phyloP scores from a whole-genome alignment of 2,113 vertebrate genomes.

The Emberiza fucata region DNA sequence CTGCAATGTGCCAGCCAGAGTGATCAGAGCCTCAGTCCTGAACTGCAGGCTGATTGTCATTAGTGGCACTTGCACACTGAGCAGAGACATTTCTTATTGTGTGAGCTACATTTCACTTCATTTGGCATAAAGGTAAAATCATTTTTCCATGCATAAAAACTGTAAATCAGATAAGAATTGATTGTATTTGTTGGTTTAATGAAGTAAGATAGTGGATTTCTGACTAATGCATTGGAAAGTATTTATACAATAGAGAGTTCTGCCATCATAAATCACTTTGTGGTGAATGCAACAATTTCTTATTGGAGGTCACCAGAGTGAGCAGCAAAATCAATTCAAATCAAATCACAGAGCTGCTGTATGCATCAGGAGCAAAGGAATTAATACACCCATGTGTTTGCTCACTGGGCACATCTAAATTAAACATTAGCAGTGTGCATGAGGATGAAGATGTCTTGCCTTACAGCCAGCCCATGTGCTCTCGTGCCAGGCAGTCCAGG shows the following conservation, averaged over 20 bases:
- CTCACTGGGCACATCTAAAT: not conserved
- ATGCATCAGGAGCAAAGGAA: conserved; percentile 16
- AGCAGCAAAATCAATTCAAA: conserved; percentile 59
- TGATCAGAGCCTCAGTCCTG: not conserved
- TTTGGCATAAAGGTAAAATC: conserved; percentile 17
- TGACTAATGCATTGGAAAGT: conserved; percentile 51
- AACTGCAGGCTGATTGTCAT: not conserved
- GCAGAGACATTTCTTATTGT: not conserved
- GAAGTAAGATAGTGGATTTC: conserved; percentile 52
- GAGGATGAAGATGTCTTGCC: not conserved
- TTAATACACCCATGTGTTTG: not conserved
- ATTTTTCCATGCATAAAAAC: not conserved
- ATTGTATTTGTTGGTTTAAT: conserved; percentile 67
- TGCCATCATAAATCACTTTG: conserved; percentile 44
- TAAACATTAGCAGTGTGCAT: not conserved
- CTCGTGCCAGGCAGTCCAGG: not conserved
- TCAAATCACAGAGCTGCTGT: conserved; percentile 28
- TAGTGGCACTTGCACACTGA: not conserved
- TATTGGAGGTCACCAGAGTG: conserved; percentile 37
- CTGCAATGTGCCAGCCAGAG: not conserved
- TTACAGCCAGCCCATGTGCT: not conserved
- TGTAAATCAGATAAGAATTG: conserved; percentile 47
- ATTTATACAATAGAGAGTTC: conserved; percentile 36
- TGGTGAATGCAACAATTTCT: conserved; percentile 42
- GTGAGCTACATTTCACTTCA: conserved; percentile 9